phyloP scores from a whole-genome alignment of 2,797 vertebrate species.

The Linurgus olivaceus region DNA sequence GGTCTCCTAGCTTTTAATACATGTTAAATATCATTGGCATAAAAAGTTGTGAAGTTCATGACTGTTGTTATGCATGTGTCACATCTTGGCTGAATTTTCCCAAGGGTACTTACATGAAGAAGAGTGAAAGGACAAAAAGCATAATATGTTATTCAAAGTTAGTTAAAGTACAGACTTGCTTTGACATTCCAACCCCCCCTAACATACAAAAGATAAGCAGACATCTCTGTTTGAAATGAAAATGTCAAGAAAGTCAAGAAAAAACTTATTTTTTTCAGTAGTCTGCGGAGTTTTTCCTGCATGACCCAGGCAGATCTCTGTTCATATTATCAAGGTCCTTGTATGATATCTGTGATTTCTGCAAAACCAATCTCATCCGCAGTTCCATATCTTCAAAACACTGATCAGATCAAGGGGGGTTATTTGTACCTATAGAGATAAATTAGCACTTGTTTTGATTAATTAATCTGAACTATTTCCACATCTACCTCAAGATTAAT shows the following conservation, averaged over 20 bases:
- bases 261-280: not conserved
- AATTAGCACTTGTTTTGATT: not conserved
- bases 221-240: not conserved
- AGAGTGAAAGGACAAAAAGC: not conserved
- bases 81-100: not conserved
- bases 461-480: not conserved
- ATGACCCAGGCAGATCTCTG: not conserved
- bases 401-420: accelerated
- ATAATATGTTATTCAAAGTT: not conserved
- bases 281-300: not conserved
- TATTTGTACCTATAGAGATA: not conserved
- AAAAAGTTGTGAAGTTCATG: not conserved
- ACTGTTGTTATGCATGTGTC: not conserved
- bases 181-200: not conserved
- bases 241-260: not conserved
- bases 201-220: not conserved
- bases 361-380: not conserved
- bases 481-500: not conserved
- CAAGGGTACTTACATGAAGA: not conserved
- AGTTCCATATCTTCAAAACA: not conserved
- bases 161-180: not conserved
- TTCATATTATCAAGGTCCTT: not conserved
- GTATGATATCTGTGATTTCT: not conserved
- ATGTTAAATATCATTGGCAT: not conserved
- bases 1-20: not conserved